Evolutionary conservation across 2,888 invertebrate genomes (phyloP), one percentile per base, ranked within the genome.

Genomic region (Metalampra italica): DNA sequence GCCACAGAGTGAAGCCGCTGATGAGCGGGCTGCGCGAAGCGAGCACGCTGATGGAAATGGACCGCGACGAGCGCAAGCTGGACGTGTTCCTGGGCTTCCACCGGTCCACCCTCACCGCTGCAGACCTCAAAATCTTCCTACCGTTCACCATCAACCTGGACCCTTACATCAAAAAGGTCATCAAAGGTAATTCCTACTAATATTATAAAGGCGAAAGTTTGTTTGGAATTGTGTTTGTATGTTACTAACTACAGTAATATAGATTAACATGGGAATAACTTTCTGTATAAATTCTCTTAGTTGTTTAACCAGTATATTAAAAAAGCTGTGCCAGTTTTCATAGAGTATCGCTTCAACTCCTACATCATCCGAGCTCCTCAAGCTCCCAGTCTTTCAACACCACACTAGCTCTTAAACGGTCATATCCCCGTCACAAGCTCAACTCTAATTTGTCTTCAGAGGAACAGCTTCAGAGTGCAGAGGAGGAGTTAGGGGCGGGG

Each of bases 121-220:
- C 95, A 39, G 97, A 97, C 75, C 91, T 99, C 71, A 96, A 97
- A 75, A 95, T 98, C 68, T 99, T 99, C 84, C 90, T 99, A 53
- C 98, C 99, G 0, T 99, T 99, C 79, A 98, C 99, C 12, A 98
- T 98, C 66, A 99, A 99, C 82, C 90, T 99, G 48, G 99, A 99
- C 90, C 99, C 99, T 0, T 99, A 98, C 76, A 93, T 99, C 53
- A 94, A 98, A 75, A 99, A 99, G 89, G 95, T 97, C 49, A 97
- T 99, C 51, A 96, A 98, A 92, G 98, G 97, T 96, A 60, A 49
- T 22, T n/a, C n/a, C n/a, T n/a, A 22, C 29, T 32, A 9, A 14
- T 9, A 36, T n/a, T n/a, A n/a, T n/a, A n/a, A 9, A 3, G n/a
- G 29, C n/a, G 38, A 5, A 36, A 11, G 9, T 9, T 37, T 45